Conservation (phyloP, 2,113 vertebrate genomes). For the Ictidomys tridecemlineatus region DNA sequence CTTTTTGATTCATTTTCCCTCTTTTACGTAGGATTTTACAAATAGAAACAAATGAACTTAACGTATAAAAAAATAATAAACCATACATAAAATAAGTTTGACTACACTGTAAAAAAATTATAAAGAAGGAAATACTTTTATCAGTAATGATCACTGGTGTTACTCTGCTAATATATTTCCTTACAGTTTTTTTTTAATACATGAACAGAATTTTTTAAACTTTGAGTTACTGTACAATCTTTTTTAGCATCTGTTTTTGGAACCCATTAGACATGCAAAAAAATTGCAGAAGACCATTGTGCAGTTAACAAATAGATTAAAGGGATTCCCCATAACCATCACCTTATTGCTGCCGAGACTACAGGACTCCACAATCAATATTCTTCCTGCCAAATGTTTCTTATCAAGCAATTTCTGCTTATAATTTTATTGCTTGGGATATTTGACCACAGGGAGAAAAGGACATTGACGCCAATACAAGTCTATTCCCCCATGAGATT, state of each 20-base stretch:
- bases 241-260: background rate
- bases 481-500: background rate
- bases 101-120: background rate
- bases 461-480: background rate
- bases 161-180: background rate
- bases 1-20: background rate
- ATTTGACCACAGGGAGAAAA: background rate
- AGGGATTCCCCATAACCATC: background rate
- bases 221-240: background rate
- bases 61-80: background rate
- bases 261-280: background rate
- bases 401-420: background rate
- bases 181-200: background rate
- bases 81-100: background rate
- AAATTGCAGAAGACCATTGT: background rate
- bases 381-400: background rate
- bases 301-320: background rate
- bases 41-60: slow-evolving; percentile 37
- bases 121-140: background rate
- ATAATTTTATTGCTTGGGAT: background rate
- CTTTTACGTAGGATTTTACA: slow-evolving; percentile 25
- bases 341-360: background rate
- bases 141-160: background rate
- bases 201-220: background rate
- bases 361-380: background rate